phyloP scores from a whole-genome alignment of 2,113 vertebrate species.

The Cephalopholis sonnerati region DNA sequence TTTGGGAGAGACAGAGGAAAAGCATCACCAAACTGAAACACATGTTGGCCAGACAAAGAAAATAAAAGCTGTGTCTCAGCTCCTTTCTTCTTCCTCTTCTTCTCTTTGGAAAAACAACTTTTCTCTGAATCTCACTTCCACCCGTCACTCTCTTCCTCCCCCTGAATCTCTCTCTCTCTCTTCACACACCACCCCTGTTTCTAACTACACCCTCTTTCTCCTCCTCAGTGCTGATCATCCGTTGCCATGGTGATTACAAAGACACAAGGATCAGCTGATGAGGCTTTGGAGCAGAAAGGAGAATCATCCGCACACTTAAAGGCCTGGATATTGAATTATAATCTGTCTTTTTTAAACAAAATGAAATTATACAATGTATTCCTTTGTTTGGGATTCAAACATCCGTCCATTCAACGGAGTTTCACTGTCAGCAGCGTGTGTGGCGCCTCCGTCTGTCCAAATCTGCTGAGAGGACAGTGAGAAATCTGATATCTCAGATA shows the following conservation, averaged over 20 bases:
- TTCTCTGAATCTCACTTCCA: conserved; percentile 39
- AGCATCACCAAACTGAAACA: conserved; percentile 61
- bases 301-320: neutral
- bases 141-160: conserved; percentile 30
- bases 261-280: conserved; percentile 55
- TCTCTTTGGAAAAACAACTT: conserved; percentile 37
- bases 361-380: neutral
- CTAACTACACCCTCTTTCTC: conserved; percentile 71
- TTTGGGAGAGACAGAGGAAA: conserved; percentile 62
- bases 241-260: conserved; percentile 65
- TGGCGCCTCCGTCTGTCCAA: conserved; percentile 66
- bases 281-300: conserved; percentile 30
- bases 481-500: conserved; percentile 32
- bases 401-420: neutral
- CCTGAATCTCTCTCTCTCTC: conserved; percentile 16
- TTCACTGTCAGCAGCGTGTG: neutral
- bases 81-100: conserved; percentile 40
- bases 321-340: neutral
- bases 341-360: neutral
- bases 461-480: neutral
- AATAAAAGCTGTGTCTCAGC: neutral
- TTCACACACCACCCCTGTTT: conserved; percentile 50
- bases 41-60: conserved; percentile 59
- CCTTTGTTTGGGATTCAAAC: neutral
- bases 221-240: conserved; percentile 56